Evolutionary conservation across 2,888 invertebrate species (phyloP), one percentile per base, ranked within the genome.

Genomic region (Drosophila austrosaltans): DNA sequence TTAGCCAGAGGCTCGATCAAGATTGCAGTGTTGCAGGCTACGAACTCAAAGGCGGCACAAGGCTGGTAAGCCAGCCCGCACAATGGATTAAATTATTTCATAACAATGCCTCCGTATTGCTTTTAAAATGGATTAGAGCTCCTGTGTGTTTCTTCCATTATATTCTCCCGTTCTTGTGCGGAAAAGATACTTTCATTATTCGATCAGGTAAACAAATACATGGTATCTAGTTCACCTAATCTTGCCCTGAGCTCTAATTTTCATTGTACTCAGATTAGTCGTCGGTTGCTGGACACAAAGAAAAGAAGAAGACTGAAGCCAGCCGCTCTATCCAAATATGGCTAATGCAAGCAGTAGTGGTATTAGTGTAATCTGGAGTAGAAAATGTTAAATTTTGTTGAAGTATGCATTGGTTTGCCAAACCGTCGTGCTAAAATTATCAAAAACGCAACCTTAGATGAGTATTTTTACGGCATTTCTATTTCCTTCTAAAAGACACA

Each of bases 51-150:
- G 39, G 20, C 60, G 53, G 56, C 44, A 66, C 61, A 54, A 42
- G 53, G 36, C 36, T 7, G 36, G 36, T 39, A 40, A 63, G 58
- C 60, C 44, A 28, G 60, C 40, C 40, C 54, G 5, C 62, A 63
- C 66, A 73, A 71, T 62, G 71, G 76, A 78, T 78, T 77, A 75
- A 71, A 63, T 75, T 74, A 80, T 80, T 77, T 77, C 39, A 57
- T 69, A 71, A 82, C 75, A 78, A 75, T 76, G 53, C 53, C 58
- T 65, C 16, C 62, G 58, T 60, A 72, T 64, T 62, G 60, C 71
- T 74, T 69, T 53, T 75, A 75, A 79, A 84, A 72, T 78, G 81
- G 85, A 84, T 84, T 79, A 78, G 63, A 72, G 62, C 39, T 61
- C 44, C 32, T 30, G 60, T 32, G 44, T 30, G 44, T 44, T 61